A percentile compares a stretch with the other conserved stretches of the same genome.
Conservation (phyloP, 2,888 invertebrate genomes). For the Clepsis dumicolana region DNA sequence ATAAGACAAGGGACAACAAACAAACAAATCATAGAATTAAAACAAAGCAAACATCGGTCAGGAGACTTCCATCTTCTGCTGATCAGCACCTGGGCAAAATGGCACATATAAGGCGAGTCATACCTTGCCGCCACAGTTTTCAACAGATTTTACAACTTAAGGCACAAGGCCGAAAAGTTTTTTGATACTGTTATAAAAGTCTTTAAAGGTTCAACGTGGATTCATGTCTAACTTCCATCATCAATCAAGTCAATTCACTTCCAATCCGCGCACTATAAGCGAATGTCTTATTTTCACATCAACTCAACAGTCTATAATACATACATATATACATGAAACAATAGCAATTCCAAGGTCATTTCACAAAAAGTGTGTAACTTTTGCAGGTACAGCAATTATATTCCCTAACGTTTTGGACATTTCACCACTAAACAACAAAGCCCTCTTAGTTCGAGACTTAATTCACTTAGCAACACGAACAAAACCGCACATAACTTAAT, state of each 20-base stretch:
- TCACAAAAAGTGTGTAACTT: neutral
- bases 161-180: neutral
- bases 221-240: neutral
- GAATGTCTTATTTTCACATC: neutral
- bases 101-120: too few relatives aligned
- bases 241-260: neutral
- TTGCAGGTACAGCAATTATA: constrained; percentile 9
- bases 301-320: too few relatives aligned
- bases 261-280: neutral
- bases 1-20: too few relatives aligned
- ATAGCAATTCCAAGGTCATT: neutral
- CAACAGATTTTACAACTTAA: too few relatives aligned
- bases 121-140: too few relatives aligned
- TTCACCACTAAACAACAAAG: constrained; percentile 36
- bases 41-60: too few relatives aligned
- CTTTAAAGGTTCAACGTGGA: neutral
- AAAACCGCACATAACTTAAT: constrained; percentile 66
- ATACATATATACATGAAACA: neutral
- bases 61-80: too few relatives aligned
- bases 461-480: constrained; percentile 72
- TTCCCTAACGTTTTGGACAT: constrained; percentile 29
- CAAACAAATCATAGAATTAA: too few relatives aligned
- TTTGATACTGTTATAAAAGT: neutral
- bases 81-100: too few relatives aligned
- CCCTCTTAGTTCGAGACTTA: constrained; percentile 57